Evolutionary conservation across 2,797 vertebrate species (phyloP).

Genomic region (Iguana delicatissima): DNA sequence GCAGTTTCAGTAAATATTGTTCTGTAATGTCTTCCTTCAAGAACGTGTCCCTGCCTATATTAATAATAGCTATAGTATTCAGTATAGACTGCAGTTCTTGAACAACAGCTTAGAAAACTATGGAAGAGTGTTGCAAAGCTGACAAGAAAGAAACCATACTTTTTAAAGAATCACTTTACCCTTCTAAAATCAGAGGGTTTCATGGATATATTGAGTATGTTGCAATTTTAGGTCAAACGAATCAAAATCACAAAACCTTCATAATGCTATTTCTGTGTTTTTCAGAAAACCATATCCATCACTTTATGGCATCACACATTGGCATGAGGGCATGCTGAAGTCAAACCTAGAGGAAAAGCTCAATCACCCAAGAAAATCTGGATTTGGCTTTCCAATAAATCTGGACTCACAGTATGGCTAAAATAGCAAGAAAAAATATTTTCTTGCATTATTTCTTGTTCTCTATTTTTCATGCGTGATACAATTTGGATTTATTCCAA

Average conservation of each 20-base stretch:
- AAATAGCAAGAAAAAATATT: constrained; percentile 57
- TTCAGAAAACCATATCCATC: constrained; percentile 48
- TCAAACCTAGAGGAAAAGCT: constrained; percentile 43
- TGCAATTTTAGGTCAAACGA: constrained; percentile 43
- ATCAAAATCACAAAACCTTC: constrained; percentile 45
- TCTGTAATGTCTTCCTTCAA: not conserved
- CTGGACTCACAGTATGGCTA: constrained; percentile 32
- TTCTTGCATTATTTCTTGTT: constrained; percentile 64
- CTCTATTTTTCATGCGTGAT: constrained; percentile 62
- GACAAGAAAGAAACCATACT: not conserved
- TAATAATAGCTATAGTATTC: not conserved
- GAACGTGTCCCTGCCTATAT: not conserved
- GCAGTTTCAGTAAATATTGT: not conserved
- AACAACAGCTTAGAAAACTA: not conserved
- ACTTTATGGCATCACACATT: constrained; percentile 41
- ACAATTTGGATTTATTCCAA: constrained; percentile 71
- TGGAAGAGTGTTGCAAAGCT: not conserved
- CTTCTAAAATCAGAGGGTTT: constrained; percentile 36
- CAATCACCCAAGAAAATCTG: constrained; percentile 52
- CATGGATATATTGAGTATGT: constrained; percentile 43
- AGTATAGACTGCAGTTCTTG: not conserved
- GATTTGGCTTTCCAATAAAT: constrained; percentile 62
- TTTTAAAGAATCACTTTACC: not conserved
- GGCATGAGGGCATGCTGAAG: constrained; percentile 35
- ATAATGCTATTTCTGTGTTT: constrained; percentile 49